Base-by-base conservation (phyloP, 2,113 vertebrate species). In the Phrynosoma platyrhinos region DNA sequence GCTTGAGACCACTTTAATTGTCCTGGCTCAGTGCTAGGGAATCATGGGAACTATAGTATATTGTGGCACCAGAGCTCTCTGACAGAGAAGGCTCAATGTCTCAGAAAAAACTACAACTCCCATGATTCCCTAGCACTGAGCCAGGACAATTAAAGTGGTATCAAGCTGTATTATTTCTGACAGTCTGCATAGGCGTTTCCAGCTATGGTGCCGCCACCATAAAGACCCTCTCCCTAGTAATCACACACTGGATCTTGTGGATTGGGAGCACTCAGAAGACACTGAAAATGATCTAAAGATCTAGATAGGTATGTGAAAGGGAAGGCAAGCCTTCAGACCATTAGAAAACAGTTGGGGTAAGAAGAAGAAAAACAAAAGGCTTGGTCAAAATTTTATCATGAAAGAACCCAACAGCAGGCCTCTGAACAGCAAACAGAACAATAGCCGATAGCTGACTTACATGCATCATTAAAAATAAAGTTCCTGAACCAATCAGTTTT, bases 381-480 rank as follows among this genome's bases (percentile, higher is more conserved):
- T 89, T 80, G n/a, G 72, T 90, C 79, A 90, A 42, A 58, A 78
- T 52, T 84, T 89, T 90, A 90, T 76, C 52, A 55, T 55, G 27
- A 84, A 76, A 75, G 83, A 91, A 86, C 14, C 55, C 55, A 89
- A 85, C 66, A 87, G 64, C 68, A 18, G 21, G 4, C 55, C 30
- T 72, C 69, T 64, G 16, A 21, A 81, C 16, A 42, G 79, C 53
- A 83, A 91, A 87, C 14, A 74, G 62, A 55, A 64, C 3, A 20
- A 20, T 87, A 79, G 0, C 0, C 25, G 58, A 62, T 30, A 40
- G 82, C 66, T 85, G 84, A 52, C 85, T 23, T 53, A 25, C 66
- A 88, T 14, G 71, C 47, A 85, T 83, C 88, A 84, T 90, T 88
- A 85, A 91, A 87, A 90, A 86, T 82, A 90, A 93, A 94, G 87